These are phyloP conservation scores for Ethmia dodecea DNA, from an alignment of 2,888 invertebrate species.

Conservation along the genomic window DNA sequence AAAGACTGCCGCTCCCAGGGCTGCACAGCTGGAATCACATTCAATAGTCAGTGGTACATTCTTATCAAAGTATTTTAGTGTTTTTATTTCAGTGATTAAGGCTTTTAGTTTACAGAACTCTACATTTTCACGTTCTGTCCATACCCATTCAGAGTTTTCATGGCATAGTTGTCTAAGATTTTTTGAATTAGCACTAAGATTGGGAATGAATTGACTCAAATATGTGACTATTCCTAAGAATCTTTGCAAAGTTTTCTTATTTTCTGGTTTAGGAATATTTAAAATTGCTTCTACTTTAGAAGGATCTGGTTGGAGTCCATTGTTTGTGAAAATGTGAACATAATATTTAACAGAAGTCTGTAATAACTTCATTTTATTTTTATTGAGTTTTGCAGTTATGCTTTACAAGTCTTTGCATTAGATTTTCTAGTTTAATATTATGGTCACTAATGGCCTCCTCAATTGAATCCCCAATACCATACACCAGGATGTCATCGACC, in stretches of 20 bases:
- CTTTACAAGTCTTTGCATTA: slow-evolving; percentile 1
- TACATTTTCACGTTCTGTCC: not conserved
- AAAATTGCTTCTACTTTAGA: slow-evolving; percentile 1
- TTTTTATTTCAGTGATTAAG: slow-evolving; percentile 3
- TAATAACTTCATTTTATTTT: not conserved
- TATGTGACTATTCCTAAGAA: slow-evolving; percentile 5
- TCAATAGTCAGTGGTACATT: slow-evolving; percentile 7
- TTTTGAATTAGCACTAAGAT: not conserved
- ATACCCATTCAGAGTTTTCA: too few species aligned
- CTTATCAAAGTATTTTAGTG: slow-evolving; percentile 7
- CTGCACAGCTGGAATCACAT: slow-evolving; percentile 9
- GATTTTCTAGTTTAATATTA: slow-evolving; percentile 1
- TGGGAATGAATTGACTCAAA: slow-evolving; percentile 1
- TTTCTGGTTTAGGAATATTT: not conserved
- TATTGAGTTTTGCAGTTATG: slow-evolving; percentile 3
- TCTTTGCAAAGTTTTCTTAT: not conserved
- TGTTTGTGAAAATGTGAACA: not conserved
- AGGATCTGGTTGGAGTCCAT: not conserved
- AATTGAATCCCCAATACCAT: too few species aligned
- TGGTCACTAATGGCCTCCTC: not conserved
- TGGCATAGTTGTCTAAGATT: not conserved
- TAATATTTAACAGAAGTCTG: not conserved
- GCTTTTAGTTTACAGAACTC: slow-evolving; percentile 3
- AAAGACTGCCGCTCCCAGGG: slow-evolving; percentile 8
- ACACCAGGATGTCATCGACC: slow-evolving; percentile 4